Base-by-base conservation (phyloP, 2,888 invertebrate genomes). In the Eubasilissa splendida region DNA sequence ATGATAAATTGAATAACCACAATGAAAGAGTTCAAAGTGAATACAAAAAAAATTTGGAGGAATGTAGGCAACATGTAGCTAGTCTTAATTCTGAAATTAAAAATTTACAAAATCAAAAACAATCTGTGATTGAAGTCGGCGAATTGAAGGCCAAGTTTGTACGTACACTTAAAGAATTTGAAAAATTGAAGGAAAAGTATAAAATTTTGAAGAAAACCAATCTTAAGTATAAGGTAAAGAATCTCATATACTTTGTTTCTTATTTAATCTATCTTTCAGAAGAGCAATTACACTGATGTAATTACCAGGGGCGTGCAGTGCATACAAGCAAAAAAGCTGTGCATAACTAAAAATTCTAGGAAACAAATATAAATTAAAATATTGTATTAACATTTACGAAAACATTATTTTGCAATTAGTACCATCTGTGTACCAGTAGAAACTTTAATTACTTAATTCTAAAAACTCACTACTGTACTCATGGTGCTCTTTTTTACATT, bases 191-290 rank as follows among this genome's bases (percentile, higher is more conserved):
- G 77, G 91, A 91, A 10, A 94, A 93, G 85, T 93, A 93, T 85
- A 91, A 91, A 85, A 91, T 91, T 77, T 92, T 92, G 2, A 94
- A 93, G 86, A 91, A 92, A 85, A 93, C 91, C 53, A 91, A 92
- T 53, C 88, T 88, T 42, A 93, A 93, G 85, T 94, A 93, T 85
- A 94, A 93, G 90, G 92, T 92, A 85, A 50, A 60, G 68, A 50
- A 59, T 31, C 50, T 12, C n/a, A 50, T 14, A 50, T 52, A 68
- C 50, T 14, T 42, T 42, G 42, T 42, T 22, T 22, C 42, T 42
- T 42, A 5, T 42, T 42, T 42, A 42, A 42, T 42, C 42, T 42
- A 42, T 42, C 42, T 5, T 7, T 4, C 42, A 42, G 7, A 42
- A 1, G 22, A 22, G 22, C 22, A 22, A 22, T 22, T 22, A 22